Evolutionary conservation across 2,797 vertebrate genomes (phyloP).

Genomic region (Rhinella marina): DNA sequence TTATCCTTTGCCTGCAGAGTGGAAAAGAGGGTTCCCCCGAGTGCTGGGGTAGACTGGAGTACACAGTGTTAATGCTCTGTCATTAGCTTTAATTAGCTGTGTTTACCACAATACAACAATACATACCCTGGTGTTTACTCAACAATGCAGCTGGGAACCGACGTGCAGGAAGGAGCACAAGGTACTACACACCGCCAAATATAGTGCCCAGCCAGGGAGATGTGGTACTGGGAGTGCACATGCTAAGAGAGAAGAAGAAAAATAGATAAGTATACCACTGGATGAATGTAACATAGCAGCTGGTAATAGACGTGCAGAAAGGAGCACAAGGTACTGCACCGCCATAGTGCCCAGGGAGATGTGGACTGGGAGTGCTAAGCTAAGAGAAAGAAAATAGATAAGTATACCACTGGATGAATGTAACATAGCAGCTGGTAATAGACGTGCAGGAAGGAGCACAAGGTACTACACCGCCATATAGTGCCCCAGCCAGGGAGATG

Average conservation of each 20-base stretch:
- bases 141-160: slow-evolving; percentile 49
- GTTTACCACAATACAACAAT: slow-evolving; percentile 61
- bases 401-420: too few species aligned
- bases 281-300: too few species aligned
- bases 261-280: too few species aligned
- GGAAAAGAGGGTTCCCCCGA: slow-evolving; percentile 48
- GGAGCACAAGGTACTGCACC: too few species aligned
- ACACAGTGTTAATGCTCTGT: slow-evolving; percentile 59
- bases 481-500: too few species aligned
- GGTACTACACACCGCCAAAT: not conserved
- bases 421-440: not conserved
- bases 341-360: too few species aligned
- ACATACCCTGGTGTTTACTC: slow-evolving; percentile 59
- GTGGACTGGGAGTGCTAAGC: too few species aligned
- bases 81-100: slow-evolving; percentile 62
- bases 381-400: too few species aligned
- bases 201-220: too few species aligned
- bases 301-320: too few species aligned
- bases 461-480: not conserved
- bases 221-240: too few species aligned
- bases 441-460: slow-evolving; percentile 18
- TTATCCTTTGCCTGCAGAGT: slow-evolving; percentile 51
- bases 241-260: too few species aligned
- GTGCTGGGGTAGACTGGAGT: slow-evolving; percentile 50
- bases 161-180: slow-evolving; percentile 16